Evolutionary conservation across 2,888 invertebrate species (phyloP).

Genomic region (Belgica antarctica): DNA sequence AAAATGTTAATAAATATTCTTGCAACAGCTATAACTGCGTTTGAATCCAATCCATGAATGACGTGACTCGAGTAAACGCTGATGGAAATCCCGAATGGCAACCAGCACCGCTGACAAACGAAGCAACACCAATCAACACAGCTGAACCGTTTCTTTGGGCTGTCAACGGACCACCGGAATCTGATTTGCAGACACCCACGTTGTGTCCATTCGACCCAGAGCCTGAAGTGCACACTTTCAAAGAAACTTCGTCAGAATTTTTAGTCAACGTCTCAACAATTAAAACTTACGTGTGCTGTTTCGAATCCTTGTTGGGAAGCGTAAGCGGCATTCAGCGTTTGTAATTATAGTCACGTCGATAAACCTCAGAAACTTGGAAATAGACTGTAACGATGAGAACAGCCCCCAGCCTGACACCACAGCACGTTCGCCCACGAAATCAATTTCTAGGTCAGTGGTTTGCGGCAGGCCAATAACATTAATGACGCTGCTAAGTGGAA

Average conservation of each 20-base stretch:
- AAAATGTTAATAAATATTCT: constrained; percentile 45
- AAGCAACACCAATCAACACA: constrained; percentile 49
- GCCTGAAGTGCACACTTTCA: constrained; percentile 12
- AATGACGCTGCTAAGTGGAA: not conserved
- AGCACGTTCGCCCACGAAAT: constrained; percentile 9
- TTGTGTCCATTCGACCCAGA: not conserved
- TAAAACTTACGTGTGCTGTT: not conserved
- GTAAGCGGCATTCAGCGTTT: not conserved
- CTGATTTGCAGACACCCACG: not conserved
- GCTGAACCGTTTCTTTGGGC: constrained; percentile 46
- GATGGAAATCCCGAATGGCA: not conserved
- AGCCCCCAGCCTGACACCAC: constrained; percentile 25
- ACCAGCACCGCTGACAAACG: constrained; percentile 46
- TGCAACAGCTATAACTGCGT: too few species aligned
- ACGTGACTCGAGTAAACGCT: not conserved
- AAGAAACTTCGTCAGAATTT: not conserved
- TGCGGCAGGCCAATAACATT: not conserved
- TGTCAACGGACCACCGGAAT: constrained; percentile 17
- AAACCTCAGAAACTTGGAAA: not conserved
- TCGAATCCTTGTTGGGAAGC: not conserved
- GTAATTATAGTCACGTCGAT: not conserved
- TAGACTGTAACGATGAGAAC: not conserved
- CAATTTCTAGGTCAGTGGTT: not conserved
- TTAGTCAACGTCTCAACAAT: not conserved
- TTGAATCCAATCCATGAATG: constrained; percentile 27